Base-by-base conservation (phyloP, 2,797 vertebrate species). In the Ptychobarbus kaznakovi region DNA sequence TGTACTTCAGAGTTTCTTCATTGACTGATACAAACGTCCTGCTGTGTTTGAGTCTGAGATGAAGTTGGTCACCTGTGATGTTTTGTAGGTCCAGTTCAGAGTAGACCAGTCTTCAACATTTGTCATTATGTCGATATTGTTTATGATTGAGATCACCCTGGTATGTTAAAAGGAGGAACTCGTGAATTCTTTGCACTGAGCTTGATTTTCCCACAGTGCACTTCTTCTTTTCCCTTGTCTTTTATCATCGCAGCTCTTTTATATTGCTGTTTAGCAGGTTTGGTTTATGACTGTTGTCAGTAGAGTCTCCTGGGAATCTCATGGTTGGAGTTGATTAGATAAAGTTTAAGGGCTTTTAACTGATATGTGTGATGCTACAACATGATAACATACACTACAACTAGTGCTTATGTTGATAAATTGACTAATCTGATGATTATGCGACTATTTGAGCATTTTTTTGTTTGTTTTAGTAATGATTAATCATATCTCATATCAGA, bases 291-390 rank as follows among this genome's bases (percentile, higher is more conserved):
- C 20, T 95, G 95, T 96, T 53, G 61, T 68, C 46, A 76, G 76
- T 66, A 80, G 61, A 66, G 42, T 18, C 61, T 80, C 25, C 9
- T 94, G 95, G 93, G 89, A 94, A 95, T 95, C 91, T 92, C 92
- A 92, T 93, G 94, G 91, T 66, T 94, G 90, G 92, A 73, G 44
- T 3, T 82, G 38, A n/a, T n/a, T 49, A 69, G 46, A 44, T 61
- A 11, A 46, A 16, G 25, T 73, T 38, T 42, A 49, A 63, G 1
- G 15, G 65, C 46, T 70, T 53, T 51, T 40, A 58, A 56, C 46
- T 75, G 72, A 74, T 18, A 74, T 32, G 46, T 7, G 35, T 74
- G 44, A 25, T 32, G 16, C 8, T 11, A 73, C 15, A 49, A 74
- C 72, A 11, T 53, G 28, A 75, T 75, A 22, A 20, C 10, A 22